Conservation (phyloP, 2,888 invertebrate species). For the Pherbina coryleti region DNA sequence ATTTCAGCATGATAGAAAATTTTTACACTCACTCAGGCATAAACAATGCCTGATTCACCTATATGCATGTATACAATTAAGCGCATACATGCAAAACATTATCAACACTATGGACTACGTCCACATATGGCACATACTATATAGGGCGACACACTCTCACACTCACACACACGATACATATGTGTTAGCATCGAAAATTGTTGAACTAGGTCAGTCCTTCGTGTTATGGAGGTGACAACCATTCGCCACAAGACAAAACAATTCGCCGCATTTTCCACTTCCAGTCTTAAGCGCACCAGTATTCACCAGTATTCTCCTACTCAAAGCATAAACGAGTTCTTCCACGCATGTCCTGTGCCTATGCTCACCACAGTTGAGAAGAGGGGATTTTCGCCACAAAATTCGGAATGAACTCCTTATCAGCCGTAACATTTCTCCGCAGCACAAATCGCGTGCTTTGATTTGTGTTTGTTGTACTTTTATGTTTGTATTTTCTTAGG, state of each 20-base stretch:
- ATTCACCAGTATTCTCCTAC: not conserved
- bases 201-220: conserved; percentile 44
- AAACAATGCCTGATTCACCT: not conserved
- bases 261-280: conserved; percentile 28
- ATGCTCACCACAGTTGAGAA: not conserved
- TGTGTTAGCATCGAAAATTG: conserved; percentile 17
- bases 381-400: not conserved
- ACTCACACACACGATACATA: not conserved
- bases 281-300: not conserved
- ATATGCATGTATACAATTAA: not conserved
- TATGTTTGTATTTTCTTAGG: too few relatives aligned
- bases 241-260: conserved; percentile 21
- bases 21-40: not conserved
- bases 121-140: not conserved
- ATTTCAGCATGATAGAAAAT: not conserved
- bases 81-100: not conserved
- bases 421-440: not conserved
- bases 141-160: too few relatives aligned
- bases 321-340: not conserved
- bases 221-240: conserved; percentile 38
- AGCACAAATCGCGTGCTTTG: not conserved
- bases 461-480: not conserved
- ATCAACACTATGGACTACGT: not conserved
- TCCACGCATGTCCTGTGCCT: not conserved
- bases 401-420: not conserved